Conservation (phyloP, 1,140 invertebrate species). For the Drosophila kikkawai region DNA sequence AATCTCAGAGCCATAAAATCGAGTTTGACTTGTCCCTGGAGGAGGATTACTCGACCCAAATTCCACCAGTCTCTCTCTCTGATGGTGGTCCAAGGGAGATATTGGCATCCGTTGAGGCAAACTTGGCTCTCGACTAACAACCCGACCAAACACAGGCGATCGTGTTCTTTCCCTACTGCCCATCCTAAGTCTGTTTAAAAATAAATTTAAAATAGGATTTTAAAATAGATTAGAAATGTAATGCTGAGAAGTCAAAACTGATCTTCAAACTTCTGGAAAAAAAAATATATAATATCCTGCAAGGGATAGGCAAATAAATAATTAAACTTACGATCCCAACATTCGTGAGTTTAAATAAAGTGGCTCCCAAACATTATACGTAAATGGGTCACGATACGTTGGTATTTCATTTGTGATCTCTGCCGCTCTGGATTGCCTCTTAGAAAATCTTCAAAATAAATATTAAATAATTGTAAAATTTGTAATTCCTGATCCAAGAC, state of each 20-base stretch:
- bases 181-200: slow-evolving; percentile 54
- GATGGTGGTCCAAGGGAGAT: slow-evolving; percentile 49
- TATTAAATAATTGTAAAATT: not conserved
- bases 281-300: not conserved
- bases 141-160: slow-evolving; percentile 87
- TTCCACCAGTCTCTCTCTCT: slow-evolving; percentile 41
- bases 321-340: slow-evolving; percentile 85
- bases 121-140: slow-evolving; percentile 87
- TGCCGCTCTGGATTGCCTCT: slow-evolving; percentile 93
- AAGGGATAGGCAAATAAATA: not conserved
- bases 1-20: slow-evolving; percentile 61
- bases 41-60: slow-evolving; percentile 17
- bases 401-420: slow-evolving; percentile 94
- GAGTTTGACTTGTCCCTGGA: slow-evolving; percentile 18
- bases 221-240: not conserved
- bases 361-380: slow-evolving; percentile 92
- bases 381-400: slow-evolving; percentile 91
- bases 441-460: slow-evolving; percentile 88
- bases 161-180: slow-evolving; percentile 55
- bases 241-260: not conserved
- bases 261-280: not conserved
- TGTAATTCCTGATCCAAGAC: not conserved
- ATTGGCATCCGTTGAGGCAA: slow-evolving; percentile 34
- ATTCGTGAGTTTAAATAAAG: slow-evolving; percentile 87
- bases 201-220: not conserved